phyloP scores from a whole-genome alignment of 1,140 invertebrate species.

The Scaptomyza pallida region DNA sequence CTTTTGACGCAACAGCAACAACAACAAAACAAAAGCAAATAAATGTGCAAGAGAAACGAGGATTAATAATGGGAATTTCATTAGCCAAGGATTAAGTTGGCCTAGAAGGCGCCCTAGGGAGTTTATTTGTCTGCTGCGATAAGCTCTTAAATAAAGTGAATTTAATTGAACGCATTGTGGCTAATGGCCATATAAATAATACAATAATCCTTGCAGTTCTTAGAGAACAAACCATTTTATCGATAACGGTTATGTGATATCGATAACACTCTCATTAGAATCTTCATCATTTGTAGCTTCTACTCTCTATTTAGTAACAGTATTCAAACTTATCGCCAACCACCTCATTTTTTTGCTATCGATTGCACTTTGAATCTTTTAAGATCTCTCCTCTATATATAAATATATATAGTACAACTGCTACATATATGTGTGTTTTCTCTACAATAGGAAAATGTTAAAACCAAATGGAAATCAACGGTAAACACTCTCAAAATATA shows the following conservation, averaged over 20 bases:
- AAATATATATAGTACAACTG: conserved; percentile 18
- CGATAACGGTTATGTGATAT: too few relatives aligned
- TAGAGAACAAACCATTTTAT: too few relatives aligned
- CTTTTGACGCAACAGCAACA: conserved; percentile 55
- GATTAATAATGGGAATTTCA: conserved; percentile 32
- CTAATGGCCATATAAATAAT: neutral
- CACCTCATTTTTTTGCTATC: conserved; percentile 16
- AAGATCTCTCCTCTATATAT: neutral
- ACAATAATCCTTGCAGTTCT: too few relatives aligned
- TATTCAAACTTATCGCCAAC: too few relatives aligned
- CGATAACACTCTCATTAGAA: too few relatives aligned
- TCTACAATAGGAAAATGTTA: conserved; percentile 79
- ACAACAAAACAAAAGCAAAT: conserved; percentile 28
- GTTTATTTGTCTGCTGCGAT: neutral
- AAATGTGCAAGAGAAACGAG: conserved; percentile 10
- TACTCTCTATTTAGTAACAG: neutral
- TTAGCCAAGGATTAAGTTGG: conserved; percentile 16
- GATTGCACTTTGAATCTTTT: conserved; percentile 29
- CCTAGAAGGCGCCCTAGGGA: neutral
- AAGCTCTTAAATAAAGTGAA: neutral
- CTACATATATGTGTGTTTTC: conserved; percentile 59
- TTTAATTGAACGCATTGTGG: neutral
- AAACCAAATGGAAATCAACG: conserved; percentile 83
- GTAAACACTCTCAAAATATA: conserved; percentile 62
- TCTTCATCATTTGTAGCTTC: conserved; percentile 4